Evolutionary conservation across 2,113 vertebrate genomes (phyloP), one percentile per base, ranked within the genome.

Genomic region (Mugil cephalus): DNA sequence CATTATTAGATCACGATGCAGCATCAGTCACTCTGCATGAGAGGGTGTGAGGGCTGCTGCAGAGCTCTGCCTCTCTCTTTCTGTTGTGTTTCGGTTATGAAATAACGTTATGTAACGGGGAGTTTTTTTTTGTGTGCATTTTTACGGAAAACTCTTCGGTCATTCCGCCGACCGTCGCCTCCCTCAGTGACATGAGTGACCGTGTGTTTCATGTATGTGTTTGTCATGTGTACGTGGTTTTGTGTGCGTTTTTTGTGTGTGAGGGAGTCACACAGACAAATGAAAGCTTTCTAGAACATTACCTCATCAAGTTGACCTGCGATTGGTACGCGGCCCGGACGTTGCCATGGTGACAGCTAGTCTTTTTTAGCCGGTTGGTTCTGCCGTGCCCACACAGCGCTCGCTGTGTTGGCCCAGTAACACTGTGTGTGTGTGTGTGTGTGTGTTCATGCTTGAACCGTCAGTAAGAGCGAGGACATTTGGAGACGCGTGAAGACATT

Each of bases 301-400:
- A 90, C 87, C 82, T 93, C 90, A 90, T 81, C 84, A n/a, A 76
- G 46, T 84, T 77, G 89, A 90, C 84, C 83, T 74, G 74, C 40
- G 70, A 84, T 90, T 90, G 79, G 82, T 85, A 83, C 83, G 83
- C 62, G 61, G 74, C 82, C 87, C 54, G 63, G 56, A 55, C 66
- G 89, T 91, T 88, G 86, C 89, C 86, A 91, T 90, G 82, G 87
- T 75, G 77, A 86, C 40, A 71, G 74, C 60, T 75, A 70, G 72
- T 69, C 66, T 77, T 82, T 88, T 90, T 84, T 88, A 87, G 81
- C 80, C 48, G 62, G 56, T 77, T 85, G 75, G 77, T 88, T 85
- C 74, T 81, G 80, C 74, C 7, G 18, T 80, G 79, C 84, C 84
- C 87, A 89, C 84, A 83, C 79, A 80, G 79, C 4, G 58, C 72